Base-by-base conservation (phyloP, 1,140 invertebrate species). In the Thaumetopoea pityocampa region DNA sequence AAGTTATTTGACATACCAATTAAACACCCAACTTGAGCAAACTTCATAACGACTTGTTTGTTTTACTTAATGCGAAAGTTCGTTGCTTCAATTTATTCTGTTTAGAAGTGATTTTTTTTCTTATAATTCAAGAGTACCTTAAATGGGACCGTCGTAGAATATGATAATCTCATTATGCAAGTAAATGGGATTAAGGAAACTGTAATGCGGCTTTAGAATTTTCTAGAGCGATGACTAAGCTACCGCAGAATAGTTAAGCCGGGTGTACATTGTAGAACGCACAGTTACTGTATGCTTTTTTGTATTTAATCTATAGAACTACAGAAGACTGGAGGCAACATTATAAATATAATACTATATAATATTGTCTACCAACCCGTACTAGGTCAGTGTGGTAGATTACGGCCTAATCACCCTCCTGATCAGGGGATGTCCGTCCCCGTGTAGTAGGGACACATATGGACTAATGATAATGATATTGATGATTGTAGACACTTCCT, bases 261-360 rank as follows among this genome's bases (percentile, higher is more conserved):
- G 35, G 43, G 33, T 43, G n/a, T 50, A 44, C 44, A 35, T 33
- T 51, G 37, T 40, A n/a, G n/a, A n/a, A n/a, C n/a, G 40, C 44
- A 44, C 44, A 41, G 44, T 29, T 42, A 38, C 44, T 51, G 44
- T 34, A 44, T 51, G 40, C 22, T 27, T 24, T 38, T 51, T 38
- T n/a, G n/a, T n/a, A n/a, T n/a, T n/a, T n/a, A n/a, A n/a, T n/a
- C n/a, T n/a, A n/a, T n/a, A n/a, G n/a, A n/a, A n/a, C n/a, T n/a
- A n/a, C n/a, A n/a, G n/a, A n/a, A n/a, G n/a, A n/a, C n/a, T n/a
- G n/a, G n/a, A n/a, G n/a, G n/a, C n/a, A n/a, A n/a, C n/a, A n/a
- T n/a, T n/a, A n/a, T n/a, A n/a, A n/a, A n/a, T n/a, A n/a, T n/a
- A n/a, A n/a, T n/a, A n/a, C n/a, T n/a, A n/a, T n/a, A n/a, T n/a